Conservation (phyloP, 2,113 vertebrate genomes). For the Octodon degus region DNA sequence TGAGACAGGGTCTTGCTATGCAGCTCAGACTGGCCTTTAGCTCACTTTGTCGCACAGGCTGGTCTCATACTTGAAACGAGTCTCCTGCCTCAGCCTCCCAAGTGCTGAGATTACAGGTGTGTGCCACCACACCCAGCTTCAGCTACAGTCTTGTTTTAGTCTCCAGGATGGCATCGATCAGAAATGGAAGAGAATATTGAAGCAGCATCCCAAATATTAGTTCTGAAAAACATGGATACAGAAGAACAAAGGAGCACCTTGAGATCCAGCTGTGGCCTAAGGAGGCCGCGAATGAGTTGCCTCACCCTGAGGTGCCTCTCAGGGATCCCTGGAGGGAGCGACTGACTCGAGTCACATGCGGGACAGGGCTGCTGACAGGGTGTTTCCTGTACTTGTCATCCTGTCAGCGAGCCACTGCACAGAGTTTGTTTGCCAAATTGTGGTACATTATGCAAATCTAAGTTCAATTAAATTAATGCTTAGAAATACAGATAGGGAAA, state of each 20-base stretch:
- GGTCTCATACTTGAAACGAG: no score
- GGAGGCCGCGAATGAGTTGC: neutral
- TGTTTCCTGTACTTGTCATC: neutral
- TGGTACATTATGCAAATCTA: neutral
- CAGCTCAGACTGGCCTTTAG: no score
- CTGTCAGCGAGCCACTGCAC: slow-evolving; percentile 8
- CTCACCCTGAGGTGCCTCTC: fast-evolving
- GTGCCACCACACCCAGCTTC: neutral
- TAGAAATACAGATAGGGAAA: slow-evolving; percentile 21
- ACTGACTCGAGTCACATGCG: neutral
- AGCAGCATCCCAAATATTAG: neutral
- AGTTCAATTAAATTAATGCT: slow-evolving; percentile 18
- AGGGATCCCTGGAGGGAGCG: neutral
- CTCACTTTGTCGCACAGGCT: no score
- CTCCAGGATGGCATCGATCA: neutral
- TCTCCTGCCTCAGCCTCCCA: no score
- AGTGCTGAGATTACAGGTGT: no score
- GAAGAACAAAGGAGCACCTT: neutral
- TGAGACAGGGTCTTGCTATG: no score
- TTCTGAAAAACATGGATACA: neutral
- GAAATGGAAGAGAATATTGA: neutral
- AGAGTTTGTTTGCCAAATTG: neutral
- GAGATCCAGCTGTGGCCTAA: neutral
- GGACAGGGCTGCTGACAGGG: neutral
- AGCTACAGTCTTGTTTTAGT: neutral